Percentiles rank a stretch among this genome's conserved stretches.
Conservation (phyloP, 2,113 vertebrate genomes). For the Lepus americanus region DNA sequence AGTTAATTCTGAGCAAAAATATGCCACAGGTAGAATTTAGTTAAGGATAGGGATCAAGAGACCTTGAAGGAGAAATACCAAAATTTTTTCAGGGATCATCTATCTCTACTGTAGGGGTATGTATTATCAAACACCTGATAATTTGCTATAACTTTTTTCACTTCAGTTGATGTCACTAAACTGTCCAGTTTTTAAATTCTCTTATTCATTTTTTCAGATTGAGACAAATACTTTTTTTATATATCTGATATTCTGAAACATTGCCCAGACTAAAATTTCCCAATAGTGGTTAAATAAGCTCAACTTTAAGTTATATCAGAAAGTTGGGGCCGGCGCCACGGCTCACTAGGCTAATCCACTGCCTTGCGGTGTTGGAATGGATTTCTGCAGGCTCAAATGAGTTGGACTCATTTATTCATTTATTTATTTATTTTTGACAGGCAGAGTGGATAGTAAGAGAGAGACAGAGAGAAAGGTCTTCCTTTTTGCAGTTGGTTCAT, state of each 20-base stretch:
- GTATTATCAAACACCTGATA: background rate
- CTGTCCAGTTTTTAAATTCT: background rate
- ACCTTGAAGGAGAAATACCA: background rate
- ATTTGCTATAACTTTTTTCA: conserved; percentile 32
- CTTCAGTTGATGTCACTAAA: conserved; percentile 45
- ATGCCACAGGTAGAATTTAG: background rate
- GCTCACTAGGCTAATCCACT: too few relatives aligned
- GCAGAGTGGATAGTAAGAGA: too few relatives aligned
- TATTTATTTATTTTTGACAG: too few relatives aligned
- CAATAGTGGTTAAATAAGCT: conserved; percentile 65
- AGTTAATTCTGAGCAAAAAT: conserved; percentile 26
- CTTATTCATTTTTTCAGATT: conserved; percentile 29
- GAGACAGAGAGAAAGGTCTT: too few relatives aligned
- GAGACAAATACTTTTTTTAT: conserved; percentile 41
- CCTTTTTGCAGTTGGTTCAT: too few relatives aligned
- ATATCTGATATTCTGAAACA: conserved; percentile 43
- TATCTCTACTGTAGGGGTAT: background rate
- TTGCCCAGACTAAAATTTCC: conserved; percentile 58
- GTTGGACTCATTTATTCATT: background rate
- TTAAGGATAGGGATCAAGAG: background rate
- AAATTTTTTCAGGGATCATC: background rate
- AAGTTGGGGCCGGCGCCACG: too few relatives aligned
- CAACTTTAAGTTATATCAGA: conserved; percentile 53
- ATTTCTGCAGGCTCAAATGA: conserved; percentile 54
- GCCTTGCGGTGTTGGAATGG: conserved; percentile 67